Conservation (phyloP, 2,888 invertebrate genomes). For the Tiliacea citrago region DNA sequence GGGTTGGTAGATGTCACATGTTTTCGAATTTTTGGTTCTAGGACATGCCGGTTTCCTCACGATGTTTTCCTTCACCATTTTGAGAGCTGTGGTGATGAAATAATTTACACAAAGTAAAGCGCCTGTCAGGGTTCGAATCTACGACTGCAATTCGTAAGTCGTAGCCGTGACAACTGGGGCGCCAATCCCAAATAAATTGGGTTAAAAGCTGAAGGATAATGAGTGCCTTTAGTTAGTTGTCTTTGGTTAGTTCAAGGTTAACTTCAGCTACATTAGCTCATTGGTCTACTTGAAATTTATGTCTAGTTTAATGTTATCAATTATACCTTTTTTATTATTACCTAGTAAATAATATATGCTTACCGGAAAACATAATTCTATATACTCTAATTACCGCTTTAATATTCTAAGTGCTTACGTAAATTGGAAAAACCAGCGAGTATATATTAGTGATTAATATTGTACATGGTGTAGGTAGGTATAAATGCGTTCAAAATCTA, state of each 20-base stretch:
- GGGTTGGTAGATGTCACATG: too few relatives aligned
- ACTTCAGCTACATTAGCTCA: neutral
- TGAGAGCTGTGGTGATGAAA: too few relatives aligned
- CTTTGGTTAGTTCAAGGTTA: neutral
- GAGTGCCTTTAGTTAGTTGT: neutral
- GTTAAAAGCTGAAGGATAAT: accelerated
- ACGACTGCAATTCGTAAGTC: too few relatives aligned
- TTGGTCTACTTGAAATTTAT: neutral
- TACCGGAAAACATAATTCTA: slow-evolving; percentile 35
- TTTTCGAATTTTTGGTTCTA: too few relatives aligned
- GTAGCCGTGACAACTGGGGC: too few relatives aligned
- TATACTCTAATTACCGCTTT: slow-evolving; percentile 27
- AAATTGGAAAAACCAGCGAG: slow-evolving; percentile 49
- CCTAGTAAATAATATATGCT: neutral
- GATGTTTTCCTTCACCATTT: too few relatives aligned
- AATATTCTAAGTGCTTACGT: slow-evolving; percentile 2
- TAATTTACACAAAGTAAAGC: too few relatives aligned
- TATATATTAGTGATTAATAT: slow-evolving; percentile 27
- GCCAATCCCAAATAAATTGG: neutral
- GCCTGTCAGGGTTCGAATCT: too few relatives aligned
- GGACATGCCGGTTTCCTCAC: too few relatives aligned
- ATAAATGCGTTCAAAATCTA: slow-evolving; percentile 32
- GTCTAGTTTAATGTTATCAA: neutral
- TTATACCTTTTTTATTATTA: slow-evolving; percentile 5
- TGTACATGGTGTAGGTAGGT: neutral